Evolutionary conservation across 1,140 invertebrate genomes (phyloP).

Genomic region (Apis mellifera): DNA sequence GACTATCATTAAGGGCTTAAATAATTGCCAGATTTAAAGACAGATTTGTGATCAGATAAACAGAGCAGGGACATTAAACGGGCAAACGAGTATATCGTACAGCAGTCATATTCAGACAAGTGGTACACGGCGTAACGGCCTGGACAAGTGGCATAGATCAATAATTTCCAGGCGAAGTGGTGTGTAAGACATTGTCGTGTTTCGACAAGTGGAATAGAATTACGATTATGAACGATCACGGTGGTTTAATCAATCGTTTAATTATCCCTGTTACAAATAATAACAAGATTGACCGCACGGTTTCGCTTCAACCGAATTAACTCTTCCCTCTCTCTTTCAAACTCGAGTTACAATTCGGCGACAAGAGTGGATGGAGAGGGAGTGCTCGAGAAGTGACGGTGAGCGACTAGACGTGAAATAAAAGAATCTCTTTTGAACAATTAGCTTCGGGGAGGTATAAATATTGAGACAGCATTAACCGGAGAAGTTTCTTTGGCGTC

Average conservation of each 20-base stretch:
- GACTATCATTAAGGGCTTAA: no score
- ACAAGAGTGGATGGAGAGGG: not conserved
- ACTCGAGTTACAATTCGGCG: slow-evolving; percentile 5
- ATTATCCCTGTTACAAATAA: slow-evolving; percentile 12
- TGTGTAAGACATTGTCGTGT: no score
- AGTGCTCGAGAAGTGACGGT: not conserved
- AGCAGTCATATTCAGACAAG: no score
- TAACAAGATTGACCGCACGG: not conserved
- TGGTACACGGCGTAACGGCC: no score
- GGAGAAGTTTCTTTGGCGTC: not conserved
- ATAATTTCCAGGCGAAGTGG: no score
- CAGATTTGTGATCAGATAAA: no score
- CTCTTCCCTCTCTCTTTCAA: not conserved
- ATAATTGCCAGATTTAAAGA: no score
- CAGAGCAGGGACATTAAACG: no score
- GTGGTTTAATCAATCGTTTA: not conserved
- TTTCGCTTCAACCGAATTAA: not conserved
- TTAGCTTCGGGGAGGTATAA: slow-evolving; percentile 12
- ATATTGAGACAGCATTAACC: slow-evolving; percentile 30
- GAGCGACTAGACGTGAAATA: not conserved
- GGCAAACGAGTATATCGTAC: no score
- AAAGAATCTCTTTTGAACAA: slow-evolving; percentile 28
- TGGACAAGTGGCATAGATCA: no score
- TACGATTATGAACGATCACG: no score
- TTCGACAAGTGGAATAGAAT: no score